Base-by-base conservation (phyloP, 2,888 invertebrate species). In the Argynnis bischoffii region DNA sequence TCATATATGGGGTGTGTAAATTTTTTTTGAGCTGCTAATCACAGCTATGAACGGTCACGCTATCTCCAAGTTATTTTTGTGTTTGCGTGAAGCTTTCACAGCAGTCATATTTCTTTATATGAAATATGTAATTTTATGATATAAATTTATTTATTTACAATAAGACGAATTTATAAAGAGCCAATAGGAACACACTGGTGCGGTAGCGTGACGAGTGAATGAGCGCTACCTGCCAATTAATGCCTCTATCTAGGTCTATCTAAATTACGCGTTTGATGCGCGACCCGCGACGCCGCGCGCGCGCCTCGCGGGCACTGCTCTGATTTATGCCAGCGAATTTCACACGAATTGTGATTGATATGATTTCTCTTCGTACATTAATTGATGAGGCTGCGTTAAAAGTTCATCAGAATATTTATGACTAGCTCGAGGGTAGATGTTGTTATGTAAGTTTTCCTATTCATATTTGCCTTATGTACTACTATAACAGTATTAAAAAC, bases 181-280 rank as follows among this genome's bases (percentile, higher is more conserved):
- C 15, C 6, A 59, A 59, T 31, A 59, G 26, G 59, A 51, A 18
- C 41, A 15, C 5, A 53, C 15, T 51, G 14, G 3, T 18, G 63
- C 65, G 53, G 65, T 63, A 65, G 69, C 65, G 69, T 69, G 69
- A 66, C 65, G 65, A 51, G 61, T 51, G 16, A 54, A 21, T 56
- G 54, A 31, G 31, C 65, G 55, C 65, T 65, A 61, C 60, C 60
- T 61, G 53, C 50, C 66, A 63, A 69, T 69, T 57, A 65, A 59
- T 59, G 59, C 59, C 48, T 16, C 59, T 48, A 59, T 48, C 13
- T 55, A 41, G 55, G 11, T 57, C 51, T 46, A 48, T 26, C 47
- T 59, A 48, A 48, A 48, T 11, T 48, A 59, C 4, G 47, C 21
- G 18, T 16, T 21, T 35, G 21, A 18, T 21, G 41, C 56, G 47